Base-by-base conservation (phyloP, 1,140 invertebrate species). In the Sogatella furcifera region DNA sequence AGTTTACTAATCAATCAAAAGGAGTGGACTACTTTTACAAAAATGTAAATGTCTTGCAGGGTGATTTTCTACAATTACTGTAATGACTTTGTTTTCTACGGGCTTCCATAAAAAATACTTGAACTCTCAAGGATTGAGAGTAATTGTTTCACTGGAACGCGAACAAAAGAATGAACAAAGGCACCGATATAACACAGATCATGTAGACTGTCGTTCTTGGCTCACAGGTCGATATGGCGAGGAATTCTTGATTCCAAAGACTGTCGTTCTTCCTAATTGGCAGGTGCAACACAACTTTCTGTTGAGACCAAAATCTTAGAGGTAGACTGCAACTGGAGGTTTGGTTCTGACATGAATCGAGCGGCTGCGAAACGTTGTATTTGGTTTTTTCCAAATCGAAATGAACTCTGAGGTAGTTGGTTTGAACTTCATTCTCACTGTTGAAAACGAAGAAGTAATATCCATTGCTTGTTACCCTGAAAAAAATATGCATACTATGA, bases 391-490 rank as follows among this genome's bases (percentile, higher is more conserved):
- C 74, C 13, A 90, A 72, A 31, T 85, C 79, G 68, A 89, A 85
- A 43, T 78, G 76, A 6, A 86, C 80, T 13, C 79, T 70, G 31
- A 86, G 75, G 68, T 80, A 86, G 72, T 87, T 85, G 14, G 77
- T 74, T 69, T 86, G 80, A 1, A 87, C 78, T 69, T 90, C 87
- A 67, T 90, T 90, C 69, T 89, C 86, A 14, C 85, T 88, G 67
- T 84, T 87, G 74, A 88, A 89, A 0, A 90, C 84, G 70, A 90
- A 89, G 72, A 89, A 89, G 64, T 89, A 89, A 68, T 88, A 89
- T 19, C 85, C 86, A 64, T 86, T 84, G 1, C 76, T 74, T 42
- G 85, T 84, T 0, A 89, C 81, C 61, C 80, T 83, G 66, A 19
- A 62, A 43, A 54, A 5, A 22, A 22, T n/a, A n/a, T n/a, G n/a